Percentiles rank a stretch among this genome's conserved stretches.
phyloP scores from a whole-genome alignment of 2,797 vertebrate genomes.

The Poeciliopsis paucimaculata region DNA sequence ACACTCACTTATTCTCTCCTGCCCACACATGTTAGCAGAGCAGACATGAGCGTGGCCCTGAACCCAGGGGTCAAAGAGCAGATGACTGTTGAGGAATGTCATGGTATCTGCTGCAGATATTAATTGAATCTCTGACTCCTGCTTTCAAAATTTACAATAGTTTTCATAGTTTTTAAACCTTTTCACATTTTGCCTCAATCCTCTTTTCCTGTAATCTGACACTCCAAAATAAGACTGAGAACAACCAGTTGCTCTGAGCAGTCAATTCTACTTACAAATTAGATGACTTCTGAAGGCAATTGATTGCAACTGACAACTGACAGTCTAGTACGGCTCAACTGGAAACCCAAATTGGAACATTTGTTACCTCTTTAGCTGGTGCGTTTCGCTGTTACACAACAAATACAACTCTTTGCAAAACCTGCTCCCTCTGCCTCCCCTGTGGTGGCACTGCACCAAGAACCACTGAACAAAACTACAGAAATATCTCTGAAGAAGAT shows the following conservation, averaged over 20 bases:
- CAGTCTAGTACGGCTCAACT: no score
- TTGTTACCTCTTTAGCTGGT: no score
- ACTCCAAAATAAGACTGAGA: neutral
- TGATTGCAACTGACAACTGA: neutral
- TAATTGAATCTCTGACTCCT: neutral
- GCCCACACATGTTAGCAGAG: constrained; percentile 37
- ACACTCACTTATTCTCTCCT: constrained; percentile 43
- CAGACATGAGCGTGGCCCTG: constrained; percentile 49
- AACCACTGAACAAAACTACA: no score
- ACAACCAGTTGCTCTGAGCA: neutral
- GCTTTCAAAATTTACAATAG: neutral
- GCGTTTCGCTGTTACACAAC: no score
- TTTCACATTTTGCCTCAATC: neutral
- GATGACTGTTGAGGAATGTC: constrained; percentile 38
- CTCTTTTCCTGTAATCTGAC: neutral
- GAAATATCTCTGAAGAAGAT: no score
- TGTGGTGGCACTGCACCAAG: no score
- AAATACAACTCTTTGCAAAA: no score
- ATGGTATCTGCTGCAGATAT: neutral
- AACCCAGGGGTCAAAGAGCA: constrained; percentile 58
- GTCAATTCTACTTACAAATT: neutral
- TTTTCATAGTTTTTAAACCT: neutral
- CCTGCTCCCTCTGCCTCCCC: no score
- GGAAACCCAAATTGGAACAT: no score
- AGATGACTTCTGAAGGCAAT: neutral